Evolutionary conservation across 2,113 vertebrate species (phyloP), one percentile per base, ranked within the genome.

Genomic region (Phrynosoma platyrhinos): DNA sequence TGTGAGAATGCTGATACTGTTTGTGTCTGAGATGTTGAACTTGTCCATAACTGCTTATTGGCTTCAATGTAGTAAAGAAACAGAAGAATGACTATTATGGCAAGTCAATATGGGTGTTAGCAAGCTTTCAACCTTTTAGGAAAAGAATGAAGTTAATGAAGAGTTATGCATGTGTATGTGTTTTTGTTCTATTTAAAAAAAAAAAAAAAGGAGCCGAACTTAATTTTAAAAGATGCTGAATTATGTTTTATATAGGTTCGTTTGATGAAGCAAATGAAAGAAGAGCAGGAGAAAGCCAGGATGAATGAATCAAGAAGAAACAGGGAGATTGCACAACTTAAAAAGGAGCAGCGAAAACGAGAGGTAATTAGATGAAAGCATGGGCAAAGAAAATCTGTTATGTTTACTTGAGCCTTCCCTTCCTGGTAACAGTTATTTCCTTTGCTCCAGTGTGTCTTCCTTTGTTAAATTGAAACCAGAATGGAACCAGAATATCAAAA

Each of bases 251-350:
- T 89, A 80, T 87, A 99, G 99, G 99, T 99, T 95, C 96, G 95
- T 14, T 95, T 99, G 90, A 99, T 99, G 99, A 98, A 98, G 83
- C 99, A 99, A 96, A 99, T 99, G 98, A 99, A 99, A 93, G 99
- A 99, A 93, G 98, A 99, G 80, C 99, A 99, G 96, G 99, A 99
- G 93, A 97, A 97, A 91, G 98, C 97, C 90, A 95, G 98, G 86
- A 95, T 97, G 91, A 95, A 97, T 1, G 99, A 99, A 91, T 98
- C 98, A 87, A 97, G 97, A 88, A 98, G 98, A 93, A 99, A 98
- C 58, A 95, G 98, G 92, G 99, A 99, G 96, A 99, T 99, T 62
- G 98, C 99, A 25, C 97, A 98, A 4, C 96, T 99, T 92, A 99
- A 99, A 96, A 99, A 99, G 95, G 99, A 99, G 90, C 99, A 99